Evolutionary conservation across 53 echinoderm and acorn worm genomes (phyloP), one percentile per base, ranked within the genome.

Genomic region (Paracentrotus lividus): DNA sequence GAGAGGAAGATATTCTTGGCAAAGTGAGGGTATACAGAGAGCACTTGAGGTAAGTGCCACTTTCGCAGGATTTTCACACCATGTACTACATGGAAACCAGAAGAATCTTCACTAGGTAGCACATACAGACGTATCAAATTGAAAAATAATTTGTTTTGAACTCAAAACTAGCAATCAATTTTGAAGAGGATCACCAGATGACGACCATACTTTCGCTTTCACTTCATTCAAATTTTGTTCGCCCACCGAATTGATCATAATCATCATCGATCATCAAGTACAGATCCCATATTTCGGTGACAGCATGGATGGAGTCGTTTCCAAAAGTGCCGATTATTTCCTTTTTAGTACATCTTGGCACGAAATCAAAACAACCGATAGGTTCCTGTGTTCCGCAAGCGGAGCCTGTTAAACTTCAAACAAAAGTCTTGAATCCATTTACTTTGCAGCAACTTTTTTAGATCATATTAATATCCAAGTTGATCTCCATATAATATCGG

Each of bases 201-300:
- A 38, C 16, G 16, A 40, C 40, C 36, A 38, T 72, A 36, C 24
- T 47, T 47, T 81, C n/a, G 12, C 40, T 76, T 76, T 76, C 77
- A 21, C 40, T 77, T 77, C 0, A 38, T 42, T 12, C 16, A 42
- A 40, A 40, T 2, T 72, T 34, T 29, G 21, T 77, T 42, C 9
- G 43, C 45, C 49, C 16, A 10, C 47, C n/a, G 18, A 24, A 81
- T 81, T 23, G 47, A 81, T 81, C 45, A 47, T 33, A 81, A n/a
- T 81, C 45, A 27, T 81, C 81, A 81, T 47, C 24, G 81, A 81
- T 81, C 81, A 47, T 26, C n/a, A 81, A 81, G 47, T 81, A n/a
- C n/a, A n/a, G n/a, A n/a, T n/a, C 47, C 26, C 43, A 24, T 16
- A 77, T 77, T 81, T 26, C 27, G 20, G n/a, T 81, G 81, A 81